phyloP scores from a whole-genome alignment of 2,113 vertebrate species.

The Boulengeromyrus knoepffleri region DNA sequence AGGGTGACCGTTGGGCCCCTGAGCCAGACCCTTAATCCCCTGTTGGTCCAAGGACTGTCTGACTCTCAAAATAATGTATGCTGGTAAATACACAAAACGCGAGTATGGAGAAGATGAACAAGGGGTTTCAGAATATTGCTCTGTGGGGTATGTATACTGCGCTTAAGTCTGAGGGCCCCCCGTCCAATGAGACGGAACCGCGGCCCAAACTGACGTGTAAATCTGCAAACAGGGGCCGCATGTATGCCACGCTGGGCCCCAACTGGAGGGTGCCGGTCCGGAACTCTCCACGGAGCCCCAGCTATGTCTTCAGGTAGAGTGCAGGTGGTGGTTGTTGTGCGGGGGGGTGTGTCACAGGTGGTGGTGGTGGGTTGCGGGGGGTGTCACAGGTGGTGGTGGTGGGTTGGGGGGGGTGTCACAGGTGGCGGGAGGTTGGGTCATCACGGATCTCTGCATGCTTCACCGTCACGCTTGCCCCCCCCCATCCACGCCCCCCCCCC shows the following conservation, averaged over 20 bases:
- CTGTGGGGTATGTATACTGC: not conserved
- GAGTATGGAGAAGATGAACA: not conserved
- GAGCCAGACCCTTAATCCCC: not conserved
- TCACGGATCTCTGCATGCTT: slow-evolving; percentile 1
- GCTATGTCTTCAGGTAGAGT: slow-evolving; percentile 85
- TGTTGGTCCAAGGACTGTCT: not conserved
- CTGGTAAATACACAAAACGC: not conserved
- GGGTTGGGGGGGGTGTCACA: slow-evolving; percentile 6
- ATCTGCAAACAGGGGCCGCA: slow-evolving; percentile 81
- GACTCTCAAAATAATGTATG: not conserved
- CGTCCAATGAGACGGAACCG: not conserved
- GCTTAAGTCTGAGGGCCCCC: not conserved
- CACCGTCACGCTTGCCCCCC: not conserved
- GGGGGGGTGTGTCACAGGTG: not conserved
- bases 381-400: slow-evolving; percentile 8
- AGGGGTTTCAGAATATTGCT: not conserved
- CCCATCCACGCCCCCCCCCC: not conserved
- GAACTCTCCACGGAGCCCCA: slow-evolving; percentile 79
- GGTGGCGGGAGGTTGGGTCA: not conserved
- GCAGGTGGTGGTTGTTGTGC: slow-evolving; percentile 33
- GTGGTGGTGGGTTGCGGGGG: slow-evolving; percentile 18
- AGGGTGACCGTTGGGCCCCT: not conserved
- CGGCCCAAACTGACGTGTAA: slow-evolving; percentile 45
- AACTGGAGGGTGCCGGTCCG: slow-evolving; percentile 87
- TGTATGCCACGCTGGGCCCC: slow-evolving; percentile 90